Evolutionary conservation across 1,140 invertebrate species (phyloP), one percentile per base, ranked within the genome.

Genomic region (Chrysomallon squamiferum): DNA sequence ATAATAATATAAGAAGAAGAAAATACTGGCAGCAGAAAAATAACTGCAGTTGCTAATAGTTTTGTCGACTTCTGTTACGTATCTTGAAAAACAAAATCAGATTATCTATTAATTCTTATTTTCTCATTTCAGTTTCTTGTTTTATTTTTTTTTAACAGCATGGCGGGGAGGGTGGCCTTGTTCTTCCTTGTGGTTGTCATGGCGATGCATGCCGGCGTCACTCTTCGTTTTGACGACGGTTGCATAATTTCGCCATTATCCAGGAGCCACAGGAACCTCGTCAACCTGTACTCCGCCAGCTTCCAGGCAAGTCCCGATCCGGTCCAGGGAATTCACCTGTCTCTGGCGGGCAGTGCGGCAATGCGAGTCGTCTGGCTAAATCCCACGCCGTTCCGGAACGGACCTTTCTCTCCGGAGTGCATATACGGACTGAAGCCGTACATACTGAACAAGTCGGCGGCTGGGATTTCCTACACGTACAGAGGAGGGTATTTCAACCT

Each of bases 311-410:
- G 11, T 13, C 18, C 7, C 15, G 18, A 4, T 15, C 33, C n/a
- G 7, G 69, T 71, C 1, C 69, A 71, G 66, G 69, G 61, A 30
- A 11, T 71, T 3, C 69, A 71, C 29, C 57, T 71, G 15, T 43
- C 69, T 25, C 59, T 67, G 0, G 47, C 47, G 2, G 69, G 62
- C 3, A 4, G 13, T 1, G 43, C 57, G n/a, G 38, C 30, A 13
- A 54, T 68, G 7, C 33, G 57, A n/a, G 62, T 62, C 13, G 67
- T 56, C 18, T 71, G 69, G 69, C 33, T 67, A 18, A 69, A 49
- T 27, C 67, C 67, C 5, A 47, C 52, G 0, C 49, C 47, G 1
- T 38, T 18, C 15, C 1, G 22, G 4, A 56, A 35, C 7, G 32
- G 9, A 2, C 27, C 57, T 5, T 64, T 62, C 33, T n/a, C 38